Conservation (phyloP, 1,140 invertebrate genomes). For the Drosophila albomicans region DNA sequence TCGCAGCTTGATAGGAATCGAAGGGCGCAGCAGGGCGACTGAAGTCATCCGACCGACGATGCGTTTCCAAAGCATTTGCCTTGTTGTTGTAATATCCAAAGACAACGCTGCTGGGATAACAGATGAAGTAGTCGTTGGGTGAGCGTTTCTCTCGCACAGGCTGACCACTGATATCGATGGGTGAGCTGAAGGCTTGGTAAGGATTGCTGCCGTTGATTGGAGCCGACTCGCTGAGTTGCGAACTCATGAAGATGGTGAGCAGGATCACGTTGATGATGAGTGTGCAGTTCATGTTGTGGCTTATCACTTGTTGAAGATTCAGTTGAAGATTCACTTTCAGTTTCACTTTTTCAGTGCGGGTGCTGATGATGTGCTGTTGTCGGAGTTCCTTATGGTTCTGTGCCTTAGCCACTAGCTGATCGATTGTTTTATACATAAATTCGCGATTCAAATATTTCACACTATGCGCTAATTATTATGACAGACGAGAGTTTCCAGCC, state of each 20-base stretch:
- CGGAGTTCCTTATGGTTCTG: conserved; percentile 68
- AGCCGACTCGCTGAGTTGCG: conserved; percentile 31
- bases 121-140: conserved; percentile 62
- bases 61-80: conserved; percentile 2
- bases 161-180: conserved; percentile 58
- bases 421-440: conserved; percentile 54
- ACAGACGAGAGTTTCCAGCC: conserved; percentile 35
- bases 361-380: conserved; percentile 20
- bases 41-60: conserved; percentile 47
- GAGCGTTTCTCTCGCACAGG: conserved; percentile 60
- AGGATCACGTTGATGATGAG: conserved; percentile 36
- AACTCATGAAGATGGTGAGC: neutral
- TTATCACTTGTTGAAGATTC: neutral
- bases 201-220: conserved; percentile 30
- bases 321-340: neutral
- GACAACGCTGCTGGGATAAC: conserved; percentile 70
- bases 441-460: conserved; percentile 39
- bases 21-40: conserved; percentile 4
- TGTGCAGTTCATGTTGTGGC: conserved; percentile 49
- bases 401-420: conserved; percentile 28
- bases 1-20: conserved; percentile 52
- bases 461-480: conserved; percentile 66
- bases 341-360: neutral
- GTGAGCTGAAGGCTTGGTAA: conserved; percentile 37
- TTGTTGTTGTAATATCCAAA: conserved; percentile 45